These are phyloP conservation scores for Dendrolimus punctatus DNA, from an alignment of 1,140 invertebrate genomes.

Conservation along the genomic window DNA sequence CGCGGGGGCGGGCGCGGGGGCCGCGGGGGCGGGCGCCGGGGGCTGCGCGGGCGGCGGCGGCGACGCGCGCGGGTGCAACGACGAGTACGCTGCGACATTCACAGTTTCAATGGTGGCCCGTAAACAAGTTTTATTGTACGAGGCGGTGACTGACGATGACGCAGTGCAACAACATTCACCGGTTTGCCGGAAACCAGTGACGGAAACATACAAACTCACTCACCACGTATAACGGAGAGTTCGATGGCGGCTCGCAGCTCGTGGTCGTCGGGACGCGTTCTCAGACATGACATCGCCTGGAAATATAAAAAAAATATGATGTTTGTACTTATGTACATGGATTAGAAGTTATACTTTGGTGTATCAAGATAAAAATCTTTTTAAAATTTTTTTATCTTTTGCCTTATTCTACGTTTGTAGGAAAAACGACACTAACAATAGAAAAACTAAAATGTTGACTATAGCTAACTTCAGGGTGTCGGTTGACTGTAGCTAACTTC, in stretches of 20 bases:
- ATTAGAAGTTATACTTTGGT: too few species aligned
- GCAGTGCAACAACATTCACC: too few species aligned
- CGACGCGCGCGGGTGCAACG: constrained; percentile 16
- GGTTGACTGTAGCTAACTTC: too few species aligned
- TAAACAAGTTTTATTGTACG: not conserved
- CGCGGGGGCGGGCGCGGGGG: constrained; percentile 1
- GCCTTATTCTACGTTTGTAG: too few species aligned
- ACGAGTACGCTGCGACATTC: constrained; percentile 31
- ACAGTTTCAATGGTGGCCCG: not conserved
- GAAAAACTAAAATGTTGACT: too few species aligned
- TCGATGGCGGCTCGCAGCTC: constrained; percentile 47
- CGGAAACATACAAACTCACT: constrained; percentile 6
- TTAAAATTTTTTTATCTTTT: too few species aligned
- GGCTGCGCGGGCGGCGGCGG: constrained; percentile 9
- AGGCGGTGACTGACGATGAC: not conserved
- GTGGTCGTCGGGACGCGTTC: constrained; percentile 29
- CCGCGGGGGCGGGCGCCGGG: constrained; percentile 4
- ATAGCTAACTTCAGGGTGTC: too few species aligned
- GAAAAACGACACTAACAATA: too few species aligned
- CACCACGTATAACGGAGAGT: constrained; percentile 44
- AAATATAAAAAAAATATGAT: not conserved
- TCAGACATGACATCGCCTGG: constrained; percentile 21
- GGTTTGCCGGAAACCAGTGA: too few species aligned
- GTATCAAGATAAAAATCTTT: too few species aligned
- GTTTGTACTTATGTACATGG: too few species aligned